Percentiles rank a stretch among this genome's conserved stretches.
Conservation (phyloP, 1,140 invertebrate genomes). For the Papilio dardanus region DNA sequence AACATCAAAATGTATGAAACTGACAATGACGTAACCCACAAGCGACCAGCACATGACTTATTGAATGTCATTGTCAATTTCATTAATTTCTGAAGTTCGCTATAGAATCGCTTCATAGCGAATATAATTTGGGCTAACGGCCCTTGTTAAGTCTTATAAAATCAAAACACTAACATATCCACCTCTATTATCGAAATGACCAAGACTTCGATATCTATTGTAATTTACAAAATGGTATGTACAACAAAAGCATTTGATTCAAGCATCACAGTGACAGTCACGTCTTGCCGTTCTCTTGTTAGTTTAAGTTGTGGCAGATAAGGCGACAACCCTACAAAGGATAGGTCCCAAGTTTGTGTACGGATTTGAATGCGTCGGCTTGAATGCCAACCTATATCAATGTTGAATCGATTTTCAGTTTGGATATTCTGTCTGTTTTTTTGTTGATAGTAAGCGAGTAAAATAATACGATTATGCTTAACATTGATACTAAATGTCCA, state of each 20-base stretch:
- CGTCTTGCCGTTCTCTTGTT: constrained; percentile 24
- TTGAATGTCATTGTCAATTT: too few relatives aligned
- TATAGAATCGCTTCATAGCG: too few relatives aligned
- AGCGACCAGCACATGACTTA: too few relatives aligned
- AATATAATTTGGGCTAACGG: too few relatives aligned
- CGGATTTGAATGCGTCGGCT: neutral
- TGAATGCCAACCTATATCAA: constrained; percentile 16
- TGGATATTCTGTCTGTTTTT: neutral
- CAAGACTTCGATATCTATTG: neutral
- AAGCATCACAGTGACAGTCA: constrained; percentile 17
- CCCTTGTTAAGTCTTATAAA: too few relatives aligned
- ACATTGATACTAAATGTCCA: too few relatives aligned
- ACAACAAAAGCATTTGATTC: neutral
- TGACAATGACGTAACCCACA: too few relatives aligned
- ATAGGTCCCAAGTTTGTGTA: constrained; percentile 21
- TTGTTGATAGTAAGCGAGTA: too few relatives aligned
- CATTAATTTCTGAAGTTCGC: too few relatives aligned
- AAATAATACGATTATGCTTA: too few relatives aligned
- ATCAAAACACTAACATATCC: neutral
- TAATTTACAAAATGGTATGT: neutral
- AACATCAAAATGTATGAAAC: too few relatives aligned
- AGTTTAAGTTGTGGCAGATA: constrained; percentile 8
- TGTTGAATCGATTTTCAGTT: neutral
- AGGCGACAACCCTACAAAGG: neutral
- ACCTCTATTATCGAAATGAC: neutral